Base-by-base conservation (phyloP, 2,113 vertebrate genomes). In the Eira barbara region DNA sequence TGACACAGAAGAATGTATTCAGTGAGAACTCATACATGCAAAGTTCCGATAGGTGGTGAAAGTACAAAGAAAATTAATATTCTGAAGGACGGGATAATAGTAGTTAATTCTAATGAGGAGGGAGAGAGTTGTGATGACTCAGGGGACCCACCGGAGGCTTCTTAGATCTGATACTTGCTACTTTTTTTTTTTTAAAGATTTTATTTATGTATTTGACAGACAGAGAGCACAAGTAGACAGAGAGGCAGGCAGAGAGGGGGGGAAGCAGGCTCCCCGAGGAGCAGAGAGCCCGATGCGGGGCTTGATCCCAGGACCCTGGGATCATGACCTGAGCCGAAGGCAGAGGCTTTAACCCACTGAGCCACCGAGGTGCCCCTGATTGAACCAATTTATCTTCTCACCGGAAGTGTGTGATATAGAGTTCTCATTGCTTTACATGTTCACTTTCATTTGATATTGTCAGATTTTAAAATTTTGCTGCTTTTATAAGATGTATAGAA, bases 401-500 rank as follows among this genome's bases (percentile, higher is more conserved):
- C 57, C 9, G 13, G 31, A 49, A 21, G 20, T 31, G 12, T 18
- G 61, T 55, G 71, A 76, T 76, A 47, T 4, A 27, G 69, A 20
- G 15, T 91, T 73, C 21, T 27, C 36, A 55, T 42, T 85, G 12
- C 76, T 91, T 91, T 15, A 52, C 2, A 27, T 83, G 8, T n/a
- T 91, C 52, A 45, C 34, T 34, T 69, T 73, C 55, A n/a, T 57
- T 52, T 61, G 71, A 81, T 74, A 52, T 12, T 71, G 23, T 39
- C 9, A 23, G 52, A 73, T 61, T 78, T 73, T 78, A 23, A 47
- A 65, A 65, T 10, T 74, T 92, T 67, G 13, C 23, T 81, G 89
- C 34, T 85, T 96, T 88, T 78, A 15, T 69, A 45, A 89, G 83
- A 34, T 96, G 34, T 79, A 3, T 63, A 93, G 76, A 31, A 45